Evolutionary conservation across 2,113 vertebrate species (phyloP), one percentile per base, ranked within the genome.

Genomic region (Hydrolagus affinis): DNA sequence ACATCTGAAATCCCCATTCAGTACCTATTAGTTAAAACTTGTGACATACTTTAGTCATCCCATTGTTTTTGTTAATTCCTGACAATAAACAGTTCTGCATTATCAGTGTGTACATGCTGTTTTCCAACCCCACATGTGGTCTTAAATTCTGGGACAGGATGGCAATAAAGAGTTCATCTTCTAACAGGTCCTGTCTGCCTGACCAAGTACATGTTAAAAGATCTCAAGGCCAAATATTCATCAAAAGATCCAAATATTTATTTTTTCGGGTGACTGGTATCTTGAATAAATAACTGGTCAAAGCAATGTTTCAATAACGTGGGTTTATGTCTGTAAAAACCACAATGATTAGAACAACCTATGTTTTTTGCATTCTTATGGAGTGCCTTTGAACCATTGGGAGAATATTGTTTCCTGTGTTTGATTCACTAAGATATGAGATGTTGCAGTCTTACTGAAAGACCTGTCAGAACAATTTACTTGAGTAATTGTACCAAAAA

Each of bases 201-300:
- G 44, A 44, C 44, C 44, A 44, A 6, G 44, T 44, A 6, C 2
- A 44, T 44, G 44, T 44, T 44, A 44, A 44, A 44, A 44, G 44
- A 44, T 44, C 44, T 6, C 44, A 44, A 44, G 44, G n/a, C n/a
- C n/a, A n/a, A n/a, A n/a, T n/a, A n/a, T n/a, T n/a, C n/a, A n/a
- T n/a, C n/a, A n/a, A n/a, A n/a, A n/a, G n/a, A n/a, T n/a, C n/a
- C 66, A 4, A 28, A 83, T 68, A 83, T 83, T 83, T 83, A 83
- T 83, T 83, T 83, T 80, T 83, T 56, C 56, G 56, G 25, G 66
- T 83, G 30, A 19, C 17, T 83, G 21, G 25, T 66, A 78, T 66
- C 66, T 4, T 25, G 17, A 28, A 19, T 66, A 83, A 66, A 8
- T 83, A 83, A 3, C 19, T 25, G 78, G 32, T 64, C 14, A 21